These are phyloP conservation scores for Hydropotes inermis DNA, from an alignment of 2,113 vertebrate species.

Conservation along the genomic window DNA sequence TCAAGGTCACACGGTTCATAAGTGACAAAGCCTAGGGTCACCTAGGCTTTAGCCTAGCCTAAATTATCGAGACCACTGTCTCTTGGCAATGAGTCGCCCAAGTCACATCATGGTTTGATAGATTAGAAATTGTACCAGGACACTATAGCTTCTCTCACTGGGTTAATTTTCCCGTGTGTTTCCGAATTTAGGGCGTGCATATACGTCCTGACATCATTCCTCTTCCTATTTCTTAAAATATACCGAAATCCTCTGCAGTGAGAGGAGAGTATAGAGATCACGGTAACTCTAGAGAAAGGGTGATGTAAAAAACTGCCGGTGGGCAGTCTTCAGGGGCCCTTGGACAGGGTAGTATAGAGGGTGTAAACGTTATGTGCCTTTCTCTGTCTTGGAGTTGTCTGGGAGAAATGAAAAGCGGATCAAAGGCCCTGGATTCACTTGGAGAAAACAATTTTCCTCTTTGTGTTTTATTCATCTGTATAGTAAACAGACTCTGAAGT, in stretches of 20 bases:
- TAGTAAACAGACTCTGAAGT: neutral
- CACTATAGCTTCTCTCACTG: neutral
- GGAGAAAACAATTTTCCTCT: neutral
- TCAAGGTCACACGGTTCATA: neutral
- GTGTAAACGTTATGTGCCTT: neutral
- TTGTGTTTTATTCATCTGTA: neutral
- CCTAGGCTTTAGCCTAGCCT: too few species aligned
- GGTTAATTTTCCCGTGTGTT: neutral
- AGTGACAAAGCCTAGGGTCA: neutral
- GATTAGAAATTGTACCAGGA: neutral
- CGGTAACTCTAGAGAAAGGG: too few species aligned
- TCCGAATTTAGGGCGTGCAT: neutral
- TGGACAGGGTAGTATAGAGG: too few species aligned
- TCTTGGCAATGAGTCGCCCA: neutral
- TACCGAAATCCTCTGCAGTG: neutral
- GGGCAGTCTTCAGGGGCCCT: neutral
- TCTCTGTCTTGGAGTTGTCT: neutral
- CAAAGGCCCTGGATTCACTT: neutral
- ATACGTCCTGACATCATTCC: neutral
- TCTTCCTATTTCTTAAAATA: neutral
- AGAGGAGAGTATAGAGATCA: neutral
- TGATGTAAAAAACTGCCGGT: neutral
- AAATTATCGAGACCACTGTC: neutral
- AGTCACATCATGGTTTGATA: neutral
- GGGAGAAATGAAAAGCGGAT: neutral